A percentile compares a stretch with the other conserved stretches of the same genome.
These are phyloP conservation scores for Aspiorhynchus laticeps DNA, from an alignment of 2,113 vertebrate species.

Conservation along the genomic window DNA sequence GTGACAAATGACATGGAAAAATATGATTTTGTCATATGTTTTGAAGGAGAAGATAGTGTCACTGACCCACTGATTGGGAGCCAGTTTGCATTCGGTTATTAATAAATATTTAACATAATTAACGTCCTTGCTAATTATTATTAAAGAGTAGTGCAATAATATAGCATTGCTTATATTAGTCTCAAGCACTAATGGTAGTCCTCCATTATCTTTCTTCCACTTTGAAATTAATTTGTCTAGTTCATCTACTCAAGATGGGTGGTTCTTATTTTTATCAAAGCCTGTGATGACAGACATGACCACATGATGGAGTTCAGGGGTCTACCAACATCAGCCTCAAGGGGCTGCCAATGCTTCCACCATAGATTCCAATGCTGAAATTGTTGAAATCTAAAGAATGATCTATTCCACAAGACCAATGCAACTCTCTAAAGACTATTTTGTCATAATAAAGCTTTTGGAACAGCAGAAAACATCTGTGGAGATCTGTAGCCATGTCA, in stretches of 20 bases:
- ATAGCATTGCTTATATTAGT: neutral
- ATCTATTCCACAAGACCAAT: neutral
- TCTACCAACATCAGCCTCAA: conserved; percentile 54
- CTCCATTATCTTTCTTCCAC: neutral
- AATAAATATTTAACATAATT: neutral
- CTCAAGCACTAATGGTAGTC: neutral
- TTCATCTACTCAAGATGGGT: neutral
- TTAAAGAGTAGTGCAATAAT: neutral
- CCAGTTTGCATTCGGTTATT: neutral
- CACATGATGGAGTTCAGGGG: conserved; percentile 54
- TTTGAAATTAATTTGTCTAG: conserved; percentile 12
- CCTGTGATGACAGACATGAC: conserved; percentile 27
- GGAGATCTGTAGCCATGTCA: neutral
- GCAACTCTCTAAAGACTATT: neutral
- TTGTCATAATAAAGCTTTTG: neutral
- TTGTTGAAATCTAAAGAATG: neutral
- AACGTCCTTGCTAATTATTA: neutral
- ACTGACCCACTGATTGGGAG: neutral
- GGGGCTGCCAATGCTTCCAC: conserved; percentile 16
- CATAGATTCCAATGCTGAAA: neutral
- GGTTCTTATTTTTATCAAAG: conserved; percentile 15
- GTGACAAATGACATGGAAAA: too few species aligned
- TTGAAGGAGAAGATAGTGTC: too few species aligned
- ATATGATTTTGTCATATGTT: too few species aligned
- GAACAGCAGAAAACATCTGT: neutral